Evolutionary conservation across 2,113 vertebrate genomes (phyloP).

Genomic region (Syngnathoides biaculeatus): DNA sequence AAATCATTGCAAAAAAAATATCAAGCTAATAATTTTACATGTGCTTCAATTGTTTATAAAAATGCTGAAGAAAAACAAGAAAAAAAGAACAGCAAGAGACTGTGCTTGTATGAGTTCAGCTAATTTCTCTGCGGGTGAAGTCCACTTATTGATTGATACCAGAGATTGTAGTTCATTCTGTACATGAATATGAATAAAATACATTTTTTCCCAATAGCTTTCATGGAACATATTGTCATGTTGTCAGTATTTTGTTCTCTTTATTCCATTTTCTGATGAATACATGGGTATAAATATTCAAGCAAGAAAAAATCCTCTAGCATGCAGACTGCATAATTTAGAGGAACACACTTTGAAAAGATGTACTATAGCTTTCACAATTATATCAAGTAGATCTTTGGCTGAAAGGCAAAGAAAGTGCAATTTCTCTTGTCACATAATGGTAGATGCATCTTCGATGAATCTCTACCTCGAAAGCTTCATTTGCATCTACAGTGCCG

Average conservation of each 20-base stretch:
- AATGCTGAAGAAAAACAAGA: slow-evolving; percentile 53
- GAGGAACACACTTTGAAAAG: slow-evolving; percentile 18
- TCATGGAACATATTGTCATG: slow-evolving; percentile 26
- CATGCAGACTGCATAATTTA: slow-evolving; percentile 36
- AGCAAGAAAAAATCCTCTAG: slow-evolving; percentile 42
- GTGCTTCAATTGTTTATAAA: slow-evolving; percentile 70
- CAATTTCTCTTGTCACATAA: slow-evolving; percentile 27
- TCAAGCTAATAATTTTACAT: slow-evolving; percentile 72
- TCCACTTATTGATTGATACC: slow-evolving; percentile 76
- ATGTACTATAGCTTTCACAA: slow-evolving; percentile 25
- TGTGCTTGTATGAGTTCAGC: slow-evolving; percentile 67
- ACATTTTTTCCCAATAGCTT: slow-evolving; percentile 62
- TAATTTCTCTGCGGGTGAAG: slow-evolving; percentile 66
- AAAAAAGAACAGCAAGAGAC: slow-evolving; percentile 54
- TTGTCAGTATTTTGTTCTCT: slow-evolving; percentile 19
- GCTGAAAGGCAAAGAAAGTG: slow-evolving; percentile 27
- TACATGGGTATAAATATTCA: slow-evolving; percentile 25
- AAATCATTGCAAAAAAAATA: slow-evolving; percentile 59
- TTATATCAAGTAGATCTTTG: slow-evolving; percentile 34
- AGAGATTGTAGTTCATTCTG: slow-evolving; percentile 80
- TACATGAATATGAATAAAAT: slow-evolving; percentile 79
- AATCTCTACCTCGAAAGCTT: slow-evolving; percentile 44
- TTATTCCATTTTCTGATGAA: slow-evolving; percentile 36
- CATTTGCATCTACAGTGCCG: slow-evolving; percentile 16
- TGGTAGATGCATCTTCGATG: slow-evolving; percentile 28